Evolutionary conservation across 2,797 vertebrate genomes (phyloP).

Genomic region (Buceros bicornis): DNA sequence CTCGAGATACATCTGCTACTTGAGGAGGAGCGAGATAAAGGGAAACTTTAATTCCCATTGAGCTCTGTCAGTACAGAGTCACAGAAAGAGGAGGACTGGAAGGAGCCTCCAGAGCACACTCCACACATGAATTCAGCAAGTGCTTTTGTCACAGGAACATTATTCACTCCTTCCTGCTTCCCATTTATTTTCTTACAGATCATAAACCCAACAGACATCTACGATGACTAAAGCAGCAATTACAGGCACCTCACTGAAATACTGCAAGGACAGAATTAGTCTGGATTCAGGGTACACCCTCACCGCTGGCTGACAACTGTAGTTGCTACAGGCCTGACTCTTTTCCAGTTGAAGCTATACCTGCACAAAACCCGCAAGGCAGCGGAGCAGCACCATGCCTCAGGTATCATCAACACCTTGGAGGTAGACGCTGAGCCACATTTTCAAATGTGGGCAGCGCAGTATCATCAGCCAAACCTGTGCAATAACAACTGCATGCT

Average conservation of each 20-base stretch:
- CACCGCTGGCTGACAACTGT: neutral
- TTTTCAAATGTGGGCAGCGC: neutral
- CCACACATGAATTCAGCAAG: neutral
- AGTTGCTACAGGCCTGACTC: neutral
- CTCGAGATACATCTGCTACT: neutral
- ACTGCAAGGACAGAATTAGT: neutral
- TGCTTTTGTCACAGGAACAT: neutral
- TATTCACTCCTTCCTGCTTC: neutral
- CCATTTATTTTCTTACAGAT: neutral
- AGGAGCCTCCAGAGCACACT: neutral
- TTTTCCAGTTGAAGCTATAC: neutral
- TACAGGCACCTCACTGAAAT: fast-evolving
- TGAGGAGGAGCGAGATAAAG: neutral
- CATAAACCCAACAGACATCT: neutral
- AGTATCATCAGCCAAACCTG: neutral
- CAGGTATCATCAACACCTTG: neutral
- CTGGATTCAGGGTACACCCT: fast-evolving
- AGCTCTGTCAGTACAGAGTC: neutral
- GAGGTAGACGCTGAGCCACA: neutral
- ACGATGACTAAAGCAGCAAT: neutral
- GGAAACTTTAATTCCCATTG: neutral
- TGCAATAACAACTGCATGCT: neutral
- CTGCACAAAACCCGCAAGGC: neutral
- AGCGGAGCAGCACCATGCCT: neutral
- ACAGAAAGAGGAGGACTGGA: neutral